These are phyloP conservation scores for Andricus curvator DNA, from an alignment of 2,888 invertebrate genomes.

Conservation along the genomic window DNA sequence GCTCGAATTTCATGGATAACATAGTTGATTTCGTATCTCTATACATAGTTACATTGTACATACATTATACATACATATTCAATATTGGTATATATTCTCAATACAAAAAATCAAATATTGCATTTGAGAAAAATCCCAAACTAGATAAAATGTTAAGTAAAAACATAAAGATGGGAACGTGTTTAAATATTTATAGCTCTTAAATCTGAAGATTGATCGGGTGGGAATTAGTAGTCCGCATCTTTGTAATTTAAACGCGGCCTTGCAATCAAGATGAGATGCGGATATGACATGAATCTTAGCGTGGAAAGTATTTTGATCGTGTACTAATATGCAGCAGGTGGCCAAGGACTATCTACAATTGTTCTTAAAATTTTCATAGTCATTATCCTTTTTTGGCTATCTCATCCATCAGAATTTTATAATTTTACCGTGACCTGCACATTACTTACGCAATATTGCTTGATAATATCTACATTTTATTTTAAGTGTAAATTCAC, in stretches of 20 bases:
- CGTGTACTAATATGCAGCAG: conserved; percentile 5
- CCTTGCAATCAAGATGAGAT: conserved; percentile 13
- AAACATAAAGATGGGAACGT: no score
- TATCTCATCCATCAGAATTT: conserved; percentile 7
- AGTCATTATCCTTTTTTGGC: conserved; percentile 29
- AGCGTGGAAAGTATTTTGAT: conserved; percentile 34
- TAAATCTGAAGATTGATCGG: not conserved
- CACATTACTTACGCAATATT: not conserved
- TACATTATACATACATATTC: no score
- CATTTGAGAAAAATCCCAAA: no score
- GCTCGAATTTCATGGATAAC: no score
- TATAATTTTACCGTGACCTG: conserved; percentile 18
- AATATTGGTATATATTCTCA: no score
- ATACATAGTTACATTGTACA: no score
- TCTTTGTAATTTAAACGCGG: conserved; percentile 6
- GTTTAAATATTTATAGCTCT: not conserved
- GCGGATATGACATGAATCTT: conserved; percentile 24
- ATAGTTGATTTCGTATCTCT: no score
- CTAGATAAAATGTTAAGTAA: no score
- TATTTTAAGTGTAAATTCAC: not conserved
- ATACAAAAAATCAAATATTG: no score
- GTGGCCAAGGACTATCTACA: conserved; percentile 20
- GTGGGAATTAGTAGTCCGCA: not conserved
- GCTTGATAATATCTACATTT: conserved; percentile 5
- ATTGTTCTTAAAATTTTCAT: conserved; percentile 15